phyloP scores from a whole-genome alignment of 2,797 vertebrate species.

The Arrhamphus sclerolepis region DNA sequence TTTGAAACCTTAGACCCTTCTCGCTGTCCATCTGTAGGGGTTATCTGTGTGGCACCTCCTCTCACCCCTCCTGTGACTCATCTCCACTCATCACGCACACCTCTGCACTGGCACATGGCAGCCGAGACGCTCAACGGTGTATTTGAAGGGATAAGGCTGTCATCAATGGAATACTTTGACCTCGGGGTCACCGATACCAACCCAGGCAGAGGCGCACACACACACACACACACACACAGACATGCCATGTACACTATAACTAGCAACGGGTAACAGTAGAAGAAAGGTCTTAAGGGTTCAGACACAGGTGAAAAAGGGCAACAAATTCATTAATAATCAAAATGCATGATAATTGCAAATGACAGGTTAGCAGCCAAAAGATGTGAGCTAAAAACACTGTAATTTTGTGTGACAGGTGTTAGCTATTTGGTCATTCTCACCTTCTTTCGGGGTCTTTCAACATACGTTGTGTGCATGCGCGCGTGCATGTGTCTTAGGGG shows the following conservation, averaged over 20 bases:
- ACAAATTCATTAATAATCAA: too few relatives aligned
- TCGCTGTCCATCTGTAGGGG: conserved; percentile 78
- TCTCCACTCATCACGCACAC: conserved; percentile 72
- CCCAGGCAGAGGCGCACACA: background rate
- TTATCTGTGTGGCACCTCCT: conserved; percentile 79
- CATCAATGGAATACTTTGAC: conserved; percentile 70
- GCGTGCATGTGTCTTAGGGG: background rate
- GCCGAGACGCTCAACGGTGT: conserved; percentile 47
- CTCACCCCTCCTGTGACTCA: conserved; percentile 64
- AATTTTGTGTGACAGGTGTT: conserved; percentile 38
- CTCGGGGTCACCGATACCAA: conserved; percentile 48
- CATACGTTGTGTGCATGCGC: background rate
- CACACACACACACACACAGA: conserved; percentile 20
- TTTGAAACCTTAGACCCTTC: conserved; percentile 77
- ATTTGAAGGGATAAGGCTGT: conserved; percentile 66
- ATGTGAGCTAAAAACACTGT: conserved; percentile 8
- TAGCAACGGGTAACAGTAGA: conserved; percentile 30
- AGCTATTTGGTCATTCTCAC: conserved; percentile 37
- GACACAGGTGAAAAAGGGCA: conserved; percentile 31
- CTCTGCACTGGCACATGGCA: conserved; percentile 59
- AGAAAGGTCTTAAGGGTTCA: conserved; percentile 32
- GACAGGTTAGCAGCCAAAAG: background rate
- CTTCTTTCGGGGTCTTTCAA: conserved; percentile 10
- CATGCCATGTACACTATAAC: conserved; percentile 36
- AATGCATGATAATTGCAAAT: background rate